Base-by-base conservation (phyloP, 2,113 vertebrate genomes). In the Oplegnathus fasciatus region DNA sequence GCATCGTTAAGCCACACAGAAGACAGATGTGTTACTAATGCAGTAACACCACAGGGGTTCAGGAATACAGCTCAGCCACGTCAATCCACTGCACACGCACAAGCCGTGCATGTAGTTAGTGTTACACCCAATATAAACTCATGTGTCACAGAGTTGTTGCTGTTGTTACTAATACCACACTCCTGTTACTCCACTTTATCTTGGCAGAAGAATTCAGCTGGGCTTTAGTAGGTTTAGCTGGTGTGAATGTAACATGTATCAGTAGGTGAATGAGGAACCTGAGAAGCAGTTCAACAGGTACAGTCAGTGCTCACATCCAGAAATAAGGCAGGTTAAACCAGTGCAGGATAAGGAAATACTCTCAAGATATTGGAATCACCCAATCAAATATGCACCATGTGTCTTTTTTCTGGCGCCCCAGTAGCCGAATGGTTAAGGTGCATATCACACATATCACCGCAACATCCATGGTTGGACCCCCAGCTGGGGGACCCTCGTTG, bases 201-300 rank as follows among this genome's bases (percentile, higher is more conserved):
- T 22, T 34, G 13, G 54, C 30, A 52, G 5, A 52, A 24, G 17
- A 4, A 32, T 13, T 32, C 9, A 22, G 28, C 28, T 3, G 34
- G 34, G 34, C 34, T 37, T 6, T 37, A 6, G 34, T 37, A 37
- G 34, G 34, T 37, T 37, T 6, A 37, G 34, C 34, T 37, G 34
- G 34, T 20, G 15, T 30, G 54, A 48, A 15, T 32, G 6, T 28
- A 48, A 6, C 18, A 75, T 62, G 17, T 24, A 48, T 46, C 9
- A 42, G 5, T 61, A 32, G 15, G 26, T 28, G 7, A 24, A 28
- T 24, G 9, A 28, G 8, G 50, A 67, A 52, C 2, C 17, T 26
- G 37, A 60, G n/a, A 50, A 67, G 73, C 44, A 44, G 79, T 30
- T 62, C 32, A 55, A 17, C 84, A 44, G 73, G 73, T 34, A 22